Evolutionary conservation across 92 coral and sea anemone genomes (phyloP).

Genomic region (Siderastrea radians): DNA sequence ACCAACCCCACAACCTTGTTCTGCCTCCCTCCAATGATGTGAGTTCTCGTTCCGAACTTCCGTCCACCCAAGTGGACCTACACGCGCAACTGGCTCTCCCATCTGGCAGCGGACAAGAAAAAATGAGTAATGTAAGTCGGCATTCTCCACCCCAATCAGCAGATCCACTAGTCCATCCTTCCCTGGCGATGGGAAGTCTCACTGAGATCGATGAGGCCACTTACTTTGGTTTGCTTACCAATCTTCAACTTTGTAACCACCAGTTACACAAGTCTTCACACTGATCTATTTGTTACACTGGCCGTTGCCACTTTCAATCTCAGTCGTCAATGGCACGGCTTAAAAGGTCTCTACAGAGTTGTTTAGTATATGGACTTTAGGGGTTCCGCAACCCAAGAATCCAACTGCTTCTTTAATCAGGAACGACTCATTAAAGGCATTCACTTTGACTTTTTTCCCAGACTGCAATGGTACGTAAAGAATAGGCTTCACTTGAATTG

Average conservation of each 20-base stretch:
- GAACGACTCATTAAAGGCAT: slow-evolving; percentile 73
- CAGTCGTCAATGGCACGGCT: slow-evolving; percentile 59
- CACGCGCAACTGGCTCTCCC: slow-evolving; percentile 66
- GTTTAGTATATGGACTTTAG: slow-evolving; percentile 73
- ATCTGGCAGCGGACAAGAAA: slow-evolving; percentile 54
- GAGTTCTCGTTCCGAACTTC: slow-evolving; percentile 44
- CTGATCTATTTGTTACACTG: slow-evolving; percentile 59
- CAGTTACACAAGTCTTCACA: slow-evolving; percentile 76
- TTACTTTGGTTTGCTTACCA: slow-evolving; percentile 54
- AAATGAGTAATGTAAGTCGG: slow-evolving; percentile 70
- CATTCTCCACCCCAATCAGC: slow-evolving; percentile 71
- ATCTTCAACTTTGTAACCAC: slow-evolving; percentile 64
- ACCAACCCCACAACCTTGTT: not conserved
- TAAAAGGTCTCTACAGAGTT: slow-evolving; percentile 66
- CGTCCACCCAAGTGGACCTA: slow-evolving; percentile 82
- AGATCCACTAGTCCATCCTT: slow-evolving; percentile 69
- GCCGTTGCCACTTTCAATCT: slow-evolving; percentile 72
- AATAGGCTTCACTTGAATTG: slow-evolving; percentile 34
- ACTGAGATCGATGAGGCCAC: slow-evolving; percentile 68
- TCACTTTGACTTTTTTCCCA: slow-evolving; percentile 64
- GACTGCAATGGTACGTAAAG: slow-evolving; percentile 63
- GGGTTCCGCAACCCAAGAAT: slow-evolving; percentile 50
- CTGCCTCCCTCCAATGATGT: slow-evolving; percentile 37
- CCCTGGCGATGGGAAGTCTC: slow-evolving; percentile 75
- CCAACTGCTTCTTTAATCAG: slow-evolving; percentile 66